Percentiles rank a stretch among this genome's conserved stretches.
Evolutionary conservation across 2,113 vertebrate species (phyloP).

Genomic region (Origma solitaria): DNA sequence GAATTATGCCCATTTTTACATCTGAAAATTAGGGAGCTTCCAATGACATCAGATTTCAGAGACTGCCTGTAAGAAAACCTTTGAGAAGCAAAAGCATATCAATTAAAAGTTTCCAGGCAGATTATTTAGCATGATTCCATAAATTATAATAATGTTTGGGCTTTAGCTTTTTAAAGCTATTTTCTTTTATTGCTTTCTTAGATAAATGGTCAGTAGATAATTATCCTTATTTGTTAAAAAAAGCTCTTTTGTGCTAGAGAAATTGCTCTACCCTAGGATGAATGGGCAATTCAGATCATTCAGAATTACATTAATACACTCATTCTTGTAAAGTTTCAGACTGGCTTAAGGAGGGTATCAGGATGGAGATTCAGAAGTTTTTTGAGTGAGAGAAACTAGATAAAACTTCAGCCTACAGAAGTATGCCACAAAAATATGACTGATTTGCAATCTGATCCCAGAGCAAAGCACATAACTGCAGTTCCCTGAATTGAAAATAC

Average conservation of each 20-base stretch:
- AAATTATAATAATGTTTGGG: not conserved
- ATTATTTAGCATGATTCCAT: not conserved
- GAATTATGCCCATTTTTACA: not conserved
- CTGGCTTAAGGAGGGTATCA: not conserved
- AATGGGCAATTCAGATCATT: not conserved
- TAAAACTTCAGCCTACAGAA: not conserved
- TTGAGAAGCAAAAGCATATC: not conserved
- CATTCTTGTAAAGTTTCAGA: not conserved
- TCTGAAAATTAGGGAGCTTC: not conserved
- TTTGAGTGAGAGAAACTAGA: not conserved
- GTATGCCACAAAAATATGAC: slow-evolving; percentile 16
- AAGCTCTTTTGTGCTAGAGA: not conserved
- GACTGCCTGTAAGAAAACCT: not conserved
- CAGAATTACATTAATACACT: not conserved
- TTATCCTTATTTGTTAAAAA: not conserved
- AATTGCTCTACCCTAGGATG: not conserved
- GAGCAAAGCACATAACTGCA: slow-evolving; percentile 2
- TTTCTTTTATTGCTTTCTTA: not conserved
- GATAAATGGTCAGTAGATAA: not conserved
- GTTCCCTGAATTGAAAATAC: slow-evolving; percentile 49
- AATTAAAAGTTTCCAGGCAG: not conserved
- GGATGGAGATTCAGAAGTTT: not conserved
- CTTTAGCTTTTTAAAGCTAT: not conserved
- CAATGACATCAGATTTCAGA: not conserved
- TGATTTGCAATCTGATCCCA: slow-evolving; percentile 49